Evolutionary conservation across 2,113 vertebrate genomes (phyloP).

Genomic region (Crotalus horridus): DNA sequence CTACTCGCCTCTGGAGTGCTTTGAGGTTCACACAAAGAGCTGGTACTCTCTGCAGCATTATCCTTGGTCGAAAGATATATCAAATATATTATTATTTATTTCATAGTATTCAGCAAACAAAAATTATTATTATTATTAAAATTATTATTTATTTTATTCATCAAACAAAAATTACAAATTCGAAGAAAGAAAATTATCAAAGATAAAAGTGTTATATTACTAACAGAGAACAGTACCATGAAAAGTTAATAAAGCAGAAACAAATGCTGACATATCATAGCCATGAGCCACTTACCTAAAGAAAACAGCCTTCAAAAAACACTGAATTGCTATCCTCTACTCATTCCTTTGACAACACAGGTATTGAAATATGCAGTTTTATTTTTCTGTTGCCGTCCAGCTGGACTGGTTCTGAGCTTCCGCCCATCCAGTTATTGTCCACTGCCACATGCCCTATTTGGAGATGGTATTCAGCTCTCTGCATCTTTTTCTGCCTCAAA

Average conservation of each 20-base stretch:
- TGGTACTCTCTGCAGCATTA: background rate
- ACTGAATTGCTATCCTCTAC: background rate
- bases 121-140: background rate
- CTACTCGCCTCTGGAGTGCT: background rate
- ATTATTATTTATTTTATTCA: background rate
- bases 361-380: background rate
- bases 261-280: background rate
- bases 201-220: background rate
- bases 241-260: background rate
- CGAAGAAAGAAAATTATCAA: background rate
- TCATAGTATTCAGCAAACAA: background rate
- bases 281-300: background rate
- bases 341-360: background rate
- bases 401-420: background rate
- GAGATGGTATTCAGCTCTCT: background rate
- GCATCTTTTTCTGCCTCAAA: background rate
- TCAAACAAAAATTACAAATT: background rate
- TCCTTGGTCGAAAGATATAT: background rate
- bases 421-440: background rate
- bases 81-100: background rate
- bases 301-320: background rate
- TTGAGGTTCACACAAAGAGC: background rate
- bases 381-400: background rate
- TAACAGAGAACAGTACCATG: background rate
- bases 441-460: background rate